A percentile compares a stretch with the other conserved stretches of the same genome.
Evolutionary conservation across 2,888 invertebrate genomes (phyloP).

Genomic region (Spodoptera littoralis): DNA sequence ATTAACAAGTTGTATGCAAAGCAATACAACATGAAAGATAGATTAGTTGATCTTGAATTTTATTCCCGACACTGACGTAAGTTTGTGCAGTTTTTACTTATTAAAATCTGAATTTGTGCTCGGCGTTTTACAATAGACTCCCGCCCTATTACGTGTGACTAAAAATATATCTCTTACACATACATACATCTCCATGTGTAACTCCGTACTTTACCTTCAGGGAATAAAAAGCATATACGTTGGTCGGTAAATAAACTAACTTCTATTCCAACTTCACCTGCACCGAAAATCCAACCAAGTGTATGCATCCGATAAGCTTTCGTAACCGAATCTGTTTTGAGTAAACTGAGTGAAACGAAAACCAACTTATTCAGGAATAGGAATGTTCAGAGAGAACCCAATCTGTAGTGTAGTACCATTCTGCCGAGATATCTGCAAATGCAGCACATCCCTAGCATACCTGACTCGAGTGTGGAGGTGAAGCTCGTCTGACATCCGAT

Average conservation of each 20-base stretch:
- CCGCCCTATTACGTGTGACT: too few relatives aligned
- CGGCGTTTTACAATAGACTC: too few relatives aligned
- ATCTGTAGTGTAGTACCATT: conserved; percentile 30
- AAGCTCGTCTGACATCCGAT: conserved; percentile 39
- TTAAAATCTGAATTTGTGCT: too few relatives aligned
- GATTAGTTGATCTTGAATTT: too few relatives aligned
- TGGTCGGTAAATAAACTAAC: neutral
- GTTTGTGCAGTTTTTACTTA: too few relatives aligned
- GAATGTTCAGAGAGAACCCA: conserved; percentile 23
- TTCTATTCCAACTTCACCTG: neutral
- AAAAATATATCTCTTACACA: too few relatives aligned
- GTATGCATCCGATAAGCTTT: conserved; percentile 11
- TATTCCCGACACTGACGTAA: too few relatives aligned
- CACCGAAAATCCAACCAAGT: neutral
- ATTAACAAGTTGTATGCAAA: too few relatives aligned
- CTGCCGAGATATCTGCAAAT: conserved; percentile 21
- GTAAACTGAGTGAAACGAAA: conserved; percentile 23
- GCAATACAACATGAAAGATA: too few relatives aligned
- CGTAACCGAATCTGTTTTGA: conserved; percentile 22
- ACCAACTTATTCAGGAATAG: conserved; percentile 15
- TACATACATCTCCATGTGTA: too few relatives aligned
- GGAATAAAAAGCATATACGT: too few relatives aligned
- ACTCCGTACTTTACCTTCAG: too few relatives aligned
- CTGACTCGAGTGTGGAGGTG: conserved; percentile 20
- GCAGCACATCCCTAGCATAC: conserved; percentile 28